These are phyloP conservation scores for Drosophila kikkawai DNA, from an alignment of 1,140 invertebrate genomes.

Conservation along the genomic window DNA sequence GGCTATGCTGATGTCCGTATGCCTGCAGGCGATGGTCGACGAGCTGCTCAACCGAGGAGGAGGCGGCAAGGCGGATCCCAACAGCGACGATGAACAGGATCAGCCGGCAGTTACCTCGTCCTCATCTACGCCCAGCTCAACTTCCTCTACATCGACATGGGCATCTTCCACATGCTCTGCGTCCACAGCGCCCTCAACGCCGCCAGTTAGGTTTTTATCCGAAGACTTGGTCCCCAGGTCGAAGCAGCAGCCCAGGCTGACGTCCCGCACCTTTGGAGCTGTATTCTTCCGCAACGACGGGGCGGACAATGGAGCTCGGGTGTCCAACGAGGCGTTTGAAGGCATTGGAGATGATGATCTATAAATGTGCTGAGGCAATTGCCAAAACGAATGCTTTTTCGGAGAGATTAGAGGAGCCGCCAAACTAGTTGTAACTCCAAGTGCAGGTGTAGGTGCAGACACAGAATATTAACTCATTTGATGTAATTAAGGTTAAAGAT, in stretches of 20 bases:
- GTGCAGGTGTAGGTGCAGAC: constrained; percentile 12
- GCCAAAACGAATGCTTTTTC: constrained; percentile 37
- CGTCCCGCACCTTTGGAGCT: constrained; percentile 85
- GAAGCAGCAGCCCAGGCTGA: constrained; percentile 82
- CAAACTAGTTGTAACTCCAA: constrained; percentile 33
- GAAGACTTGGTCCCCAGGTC: constrained; percentile 64
- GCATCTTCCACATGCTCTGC: constrained; percentile 73
- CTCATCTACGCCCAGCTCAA: constrained; percentile 67
- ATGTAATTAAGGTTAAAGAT: constrained; percentile 34
- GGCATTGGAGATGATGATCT: constrained; percentile 96
- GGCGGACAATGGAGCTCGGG: constrained; percentile 70
- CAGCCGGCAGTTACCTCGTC: constrained; percentile 50
- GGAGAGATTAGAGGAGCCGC: constrained; percentile 24
- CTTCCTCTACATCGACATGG: constrained; percentile 83
- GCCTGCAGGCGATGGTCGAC: constrained; percentile 97
- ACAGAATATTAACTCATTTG: constrained; percentile 23
- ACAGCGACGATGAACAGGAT: constrained; percentile 72
- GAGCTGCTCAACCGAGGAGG: constrained; percentile 92
- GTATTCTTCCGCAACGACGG: constrained; percentile 87
- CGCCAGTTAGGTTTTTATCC: constrained; percentile 83
- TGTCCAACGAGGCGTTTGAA: constrained; percentile 95
- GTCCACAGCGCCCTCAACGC: constrained; percentile 74
- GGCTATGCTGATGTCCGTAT: constrained; percentile 97
- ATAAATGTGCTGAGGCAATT: constrained; percentile 34
- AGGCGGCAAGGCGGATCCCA: constrained; percentile 84